Conservation (phyloP, 2,113 vertebrate species). For the Percopsis transmontana region DNA sequence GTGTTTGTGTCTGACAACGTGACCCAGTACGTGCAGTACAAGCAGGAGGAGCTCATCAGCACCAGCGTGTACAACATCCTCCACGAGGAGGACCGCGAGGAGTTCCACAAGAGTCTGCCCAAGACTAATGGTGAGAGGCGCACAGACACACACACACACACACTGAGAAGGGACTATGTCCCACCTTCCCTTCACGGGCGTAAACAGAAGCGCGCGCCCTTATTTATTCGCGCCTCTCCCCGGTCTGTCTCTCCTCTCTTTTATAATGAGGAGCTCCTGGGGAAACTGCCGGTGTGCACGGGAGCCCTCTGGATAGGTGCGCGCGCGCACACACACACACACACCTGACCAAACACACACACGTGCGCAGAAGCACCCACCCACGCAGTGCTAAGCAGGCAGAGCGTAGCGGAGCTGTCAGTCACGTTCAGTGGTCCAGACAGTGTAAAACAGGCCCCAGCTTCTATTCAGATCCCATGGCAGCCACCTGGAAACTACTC, state of each 20-base stretch:
- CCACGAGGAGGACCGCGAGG: constrained; percentile 92
- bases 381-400: constrained; percentile 63
- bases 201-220: constrained; percentile 35
- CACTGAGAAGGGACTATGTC: neutral
- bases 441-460: constrained; percentile 69
- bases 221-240: constrained; percentile 56
- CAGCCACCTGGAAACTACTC: constrained; percentile 71
- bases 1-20: constrained; percentile 98
- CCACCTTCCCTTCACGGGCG: neutral
- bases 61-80: constrained; percentile 92
- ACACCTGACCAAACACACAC: constrained; percentile 60
- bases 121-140: constrained; percentile 85
- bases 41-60: constrained; percentile 94
- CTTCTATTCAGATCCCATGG: constrained; percentile 66
- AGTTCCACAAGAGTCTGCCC: constrained; percentile 94
- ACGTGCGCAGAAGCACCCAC: constrained; percentile 54
- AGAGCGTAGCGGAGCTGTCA: constrained; percentile 71
- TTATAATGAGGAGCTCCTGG: constrained; percentile 63
- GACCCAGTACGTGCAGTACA: constrained; percentile 93
- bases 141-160: neutral
- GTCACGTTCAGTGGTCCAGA: constrained; percentile 76
- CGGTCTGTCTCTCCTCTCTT: constrained; percentile 33
- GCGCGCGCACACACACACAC: constrained; percentile 20
- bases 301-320: constrained; percentile 35
- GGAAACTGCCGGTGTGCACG: constrained; percentile 49